phyloP scores from a whole-genome alignment of 2,113 vertebrate genomes.

The Eira barbara region DNA sequence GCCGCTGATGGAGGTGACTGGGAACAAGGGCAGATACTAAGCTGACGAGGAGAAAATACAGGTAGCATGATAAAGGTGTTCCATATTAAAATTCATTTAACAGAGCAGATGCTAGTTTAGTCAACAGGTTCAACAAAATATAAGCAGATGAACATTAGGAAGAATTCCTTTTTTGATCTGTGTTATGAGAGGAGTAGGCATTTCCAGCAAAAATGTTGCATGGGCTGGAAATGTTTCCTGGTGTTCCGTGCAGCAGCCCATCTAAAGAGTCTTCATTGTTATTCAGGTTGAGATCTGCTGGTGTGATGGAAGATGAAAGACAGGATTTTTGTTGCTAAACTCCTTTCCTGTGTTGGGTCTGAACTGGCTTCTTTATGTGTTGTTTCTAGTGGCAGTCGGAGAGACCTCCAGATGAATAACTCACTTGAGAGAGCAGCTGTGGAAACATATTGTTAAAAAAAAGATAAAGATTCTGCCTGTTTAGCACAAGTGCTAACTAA shows the following conservation, averaged over 20 bases:
- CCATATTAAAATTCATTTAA: background rate
- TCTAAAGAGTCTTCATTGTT: slow-evolving; percentile 35
- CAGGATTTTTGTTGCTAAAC: slow-evolving; percentile 32
- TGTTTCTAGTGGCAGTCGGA: slow-evolving; percentile 44
- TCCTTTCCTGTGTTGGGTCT: slow-evolving; percentile 21
- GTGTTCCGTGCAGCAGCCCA: background rate
- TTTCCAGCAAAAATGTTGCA: slow-evolving; percentile 34
- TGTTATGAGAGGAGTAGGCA: slow-evolving; percentile 5
- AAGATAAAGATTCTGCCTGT: slow-evolving; percentile 15
- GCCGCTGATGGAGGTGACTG: background rate
- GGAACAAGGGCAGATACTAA: background rate
- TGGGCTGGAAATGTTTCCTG: background rate
- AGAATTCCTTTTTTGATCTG: background rate
- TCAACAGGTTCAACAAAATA: background rate
- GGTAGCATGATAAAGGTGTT: background rate
- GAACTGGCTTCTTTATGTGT: slow-evolving; percentile 29
- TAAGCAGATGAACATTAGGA: slow-evolving; percentile 19
- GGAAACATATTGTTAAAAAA: slow-evolving; percentile 45
- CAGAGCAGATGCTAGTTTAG: slow-evolving; percentile 27
- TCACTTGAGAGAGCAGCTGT: slow-evolving; percentile 57
- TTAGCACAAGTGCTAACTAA: background rate
- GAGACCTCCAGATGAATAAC: slow-evolving; percentile 48
- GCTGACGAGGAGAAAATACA: background rate
- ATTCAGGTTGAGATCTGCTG: slow-evolving; percentile 50
- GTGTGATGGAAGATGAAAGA: slow-evolving; percentile 26